Conservation (phyloP, 2,797 vertebrate genomes). For the Dendrocincla tyrannina region DNA sequence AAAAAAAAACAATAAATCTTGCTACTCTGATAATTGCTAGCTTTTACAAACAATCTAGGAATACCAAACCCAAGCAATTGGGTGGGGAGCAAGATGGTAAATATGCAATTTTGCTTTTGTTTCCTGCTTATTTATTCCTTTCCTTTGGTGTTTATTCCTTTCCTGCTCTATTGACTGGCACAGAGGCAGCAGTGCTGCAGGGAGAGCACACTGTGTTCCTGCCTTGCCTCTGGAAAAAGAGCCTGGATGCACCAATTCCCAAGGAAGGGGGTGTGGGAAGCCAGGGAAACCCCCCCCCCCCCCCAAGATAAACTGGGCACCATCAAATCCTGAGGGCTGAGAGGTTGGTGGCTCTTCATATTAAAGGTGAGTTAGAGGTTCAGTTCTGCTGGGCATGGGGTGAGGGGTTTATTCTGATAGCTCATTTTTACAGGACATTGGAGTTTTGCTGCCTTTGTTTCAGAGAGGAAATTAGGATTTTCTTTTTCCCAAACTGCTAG, state of each 20-base stretch:
- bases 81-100: not conserved
- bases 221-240: not conserved
- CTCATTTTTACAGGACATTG: not conserved
- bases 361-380: no score
- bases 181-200: not conserved
- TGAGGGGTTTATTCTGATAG: not conserved
- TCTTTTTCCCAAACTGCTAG: not conserved
- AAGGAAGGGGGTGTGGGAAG: not conserved
- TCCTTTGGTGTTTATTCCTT: not conserved
- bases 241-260: accelerated
- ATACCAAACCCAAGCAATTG: not conserved
- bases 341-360: not conserved
- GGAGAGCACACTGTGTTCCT: not conserved
- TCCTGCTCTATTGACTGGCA: not conserved
- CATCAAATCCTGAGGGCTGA: not conserved
- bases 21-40: not conserved
- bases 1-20: not conserved
- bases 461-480: not conserved
- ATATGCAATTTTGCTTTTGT: not conserved
- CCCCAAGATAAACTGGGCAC: accelerated
- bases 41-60: not conserved
- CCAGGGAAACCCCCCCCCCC: no score
- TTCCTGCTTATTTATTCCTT: not conserved
- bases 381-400: not conserved
- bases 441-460: not conserved